Base-by-base conservation (phyloP, 2,113 vertebrate species). In the Hyperopisus bebe region DNA sequence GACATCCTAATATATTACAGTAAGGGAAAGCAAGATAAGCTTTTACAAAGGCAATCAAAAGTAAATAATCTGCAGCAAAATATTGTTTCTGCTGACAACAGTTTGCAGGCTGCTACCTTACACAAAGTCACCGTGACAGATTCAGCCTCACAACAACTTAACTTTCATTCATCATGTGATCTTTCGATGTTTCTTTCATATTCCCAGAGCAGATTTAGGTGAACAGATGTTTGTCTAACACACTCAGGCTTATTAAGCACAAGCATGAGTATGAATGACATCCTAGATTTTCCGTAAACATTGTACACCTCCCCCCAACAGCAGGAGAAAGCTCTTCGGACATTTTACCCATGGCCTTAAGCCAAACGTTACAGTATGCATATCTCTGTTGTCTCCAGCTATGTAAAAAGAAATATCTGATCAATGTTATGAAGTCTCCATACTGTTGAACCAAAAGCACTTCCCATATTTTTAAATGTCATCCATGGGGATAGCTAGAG, bases 1-100 rank as follows among this genome's bases (percentile, higher is more conserved):
- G 82, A 87, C 85, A 47, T 47, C 82, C 24, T 84, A 84, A 24
- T 84, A 84, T 84, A 55, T 50, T 87, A 87, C 50, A 55, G 11
- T 53, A 87, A 51, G 50, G 17, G 21, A 87, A 87, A 55, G 85
- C 85, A 87, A 87, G 50, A 53, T 35, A 87, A 87, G 48, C 11
- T 86, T 47, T 27, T 86, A 86, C 83, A 86, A 86, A 86, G 44
- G 83, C 83, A n/a, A 48, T 27, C 21, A 5, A 80, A 86, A 50
- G 83, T 47, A 86, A 53, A 87, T 35, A 39, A 35, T 35, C 15
- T 53, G 31, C 27, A 39, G 85, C 48, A 87, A 87, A 87, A 47
- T 84, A 84, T 53, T 51, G n/a, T 53, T 31, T 51, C 24, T 0
- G 10, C 85, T 53, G 85, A 87, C 85, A 87, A 87, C 31, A 21